Evolutionary conservation across 2,797 vertebrate genomes (phyloP).

Genomic region (Nyctibius grandis): DNA sequence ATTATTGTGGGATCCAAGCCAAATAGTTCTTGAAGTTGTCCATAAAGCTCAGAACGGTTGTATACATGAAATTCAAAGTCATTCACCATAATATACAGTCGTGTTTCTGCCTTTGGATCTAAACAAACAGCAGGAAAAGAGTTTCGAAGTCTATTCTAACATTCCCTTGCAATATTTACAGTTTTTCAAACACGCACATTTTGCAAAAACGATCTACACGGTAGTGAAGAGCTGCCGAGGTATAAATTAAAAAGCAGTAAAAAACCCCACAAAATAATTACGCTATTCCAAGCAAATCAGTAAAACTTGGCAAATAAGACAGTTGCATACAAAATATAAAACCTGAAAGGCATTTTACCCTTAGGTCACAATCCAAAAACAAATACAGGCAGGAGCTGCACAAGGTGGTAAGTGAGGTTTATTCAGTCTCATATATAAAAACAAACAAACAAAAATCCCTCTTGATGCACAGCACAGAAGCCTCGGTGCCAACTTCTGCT

Average conservation of each 20-base stretch:
- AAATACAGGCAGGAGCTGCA: not conserved
- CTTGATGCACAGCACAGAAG: not conserved
- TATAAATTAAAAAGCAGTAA: not conserved
- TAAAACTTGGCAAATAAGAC: not conserved
- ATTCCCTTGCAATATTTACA: not conserved
- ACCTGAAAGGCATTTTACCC: not conserved
- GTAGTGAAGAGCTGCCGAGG: not conserved
- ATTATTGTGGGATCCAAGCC: conserved; percentile 93
- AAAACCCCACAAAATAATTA: not conserved
- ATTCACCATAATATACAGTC: conserved; percentile 93
- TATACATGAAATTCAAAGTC: conserved; percentile 98
- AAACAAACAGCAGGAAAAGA: not conserved
- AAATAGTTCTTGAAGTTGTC: conserved; percentile 92
- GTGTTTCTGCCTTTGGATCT: conserved; percentile 98
- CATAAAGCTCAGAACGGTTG: conserved; percentile 93
- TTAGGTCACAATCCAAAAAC: not conserved
- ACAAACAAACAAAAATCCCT: not conserved
- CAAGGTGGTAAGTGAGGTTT: not conserved
- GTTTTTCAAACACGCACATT: not conserved
- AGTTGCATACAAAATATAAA: not conserved
- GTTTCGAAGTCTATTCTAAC: not conserved
- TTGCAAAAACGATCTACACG: not conserved
- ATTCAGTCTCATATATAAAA: not conserved
- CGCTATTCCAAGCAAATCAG: not conserved
- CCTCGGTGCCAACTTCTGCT: fast-evolving